Base-by-base conservation (phyloP, 2,888 invertebrate species). In the Calephelis perditalis region DNA sequence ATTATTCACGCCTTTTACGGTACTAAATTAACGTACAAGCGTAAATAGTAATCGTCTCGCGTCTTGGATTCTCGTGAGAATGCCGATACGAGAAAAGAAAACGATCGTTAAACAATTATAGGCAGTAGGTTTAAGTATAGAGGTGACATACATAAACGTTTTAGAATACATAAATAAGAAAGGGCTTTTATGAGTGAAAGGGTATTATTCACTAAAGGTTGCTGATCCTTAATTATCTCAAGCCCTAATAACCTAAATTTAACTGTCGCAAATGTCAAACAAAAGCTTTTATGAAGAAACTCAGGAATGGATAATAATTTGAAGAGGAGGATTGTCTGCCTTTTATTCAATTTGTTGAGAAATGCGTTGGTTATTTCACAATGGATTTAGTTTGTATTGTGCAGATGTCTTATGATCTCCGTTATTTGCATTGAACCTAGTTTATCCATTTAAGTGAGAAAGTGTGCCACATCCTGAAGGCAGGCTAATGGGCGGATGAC, bases 1-100 rank as follows among this genome's bases (percentile, higher is more conserved):
- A 84, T 86, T 84, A 86, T 86, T 82, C 79, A 84, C 79, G 77
- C 84, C 86, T 74, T 87, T 80, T 86, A 84, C 68, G 83, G 82
- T 64, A 71, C 74, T 74, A 79, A 82, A 81, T 84, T 78, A 81
- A 78, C 76, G 72, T 74, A 74, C 68, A 73, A 67, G 72, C 73
- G 75, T 76, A 76, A 79, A 78, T 75, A 77, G 74, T 75, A 70
- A 74, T 70, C 67, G 65, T 70, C 64, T 69, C 61, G 60, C 66
- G 62, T 70, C 65, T 71, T 58, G 63, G 59, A 67, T 73, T 78
- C 76, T 78, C 78, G 73, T 75, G 81, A 77, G 80, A 82, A 79
- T 77, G 67, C 65, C 60, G 62, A 68, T 67, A 63, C 56, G 59
- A 59, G 63, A 69, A 57, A 59, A 65, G 67, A 62, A 60, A 67